Base-by-base conservation (phyloP, 2,797 vertebrate species). In the Hybognathus amarus region DNA sequence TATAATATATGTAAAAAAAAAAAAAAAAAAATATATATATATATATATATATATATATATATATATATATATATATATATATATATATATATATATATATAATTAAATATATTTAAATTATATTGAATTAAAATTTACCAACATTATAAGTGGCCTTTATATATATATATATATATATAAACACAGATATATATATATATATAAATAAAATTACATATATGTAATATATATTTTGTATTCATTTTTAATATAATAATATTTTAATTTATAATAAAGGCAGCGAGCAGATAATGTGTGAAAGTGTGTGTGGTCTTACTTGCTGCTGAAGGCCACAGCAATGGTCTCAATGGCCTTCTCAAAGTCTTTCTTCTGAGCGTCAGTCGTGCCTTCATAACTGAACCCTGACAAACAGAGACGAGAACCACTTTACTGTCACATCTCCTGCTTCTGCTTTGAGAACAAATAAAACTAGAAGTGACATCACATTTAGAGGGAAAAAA, bases 331-430 rank as follows among this genome's bases (percentile, higher is more conserved):
- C 45, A 99, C 97, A 0, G 97, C 97, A 0, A 99, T 96, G 86
- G 95, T 96, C 93, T 99, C 97, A 91, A 99, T 96, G 0, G 98
- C 97, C 90, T 98, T 99, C 92, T 99, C 97, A 18, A 99, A 98
- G 87, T 98, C 97, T 81, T 93, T 91, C 89, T 98, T 99, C 85
- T 98, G 96, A 0, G 87, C 85, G 40, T 99, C 97, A 15, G 95
- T 95, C 89, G 93, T 95, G 56, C 93, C 86, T 87, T 99, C 97
- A 1, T 98, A 99, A 86, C 97, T 97, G 91, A 98, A 99, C 84
- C 95, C 98, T 99, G 89, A n/a, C 54, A 12, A 59, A 30, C 67
- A 85, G 77, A 66, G 89, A 42, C 52, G 3, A 56, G 24, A n/a
- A 79, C 69, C 80, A 81, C 59, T 85, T 78, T 85, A 52, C 84